A percentile compares a stretch with the other conserved stretches of the same genome.
phyloP scores from a whole-genome alignment of 2,888 invertebrate genomes.

The Brenthis hecate region DNA sequence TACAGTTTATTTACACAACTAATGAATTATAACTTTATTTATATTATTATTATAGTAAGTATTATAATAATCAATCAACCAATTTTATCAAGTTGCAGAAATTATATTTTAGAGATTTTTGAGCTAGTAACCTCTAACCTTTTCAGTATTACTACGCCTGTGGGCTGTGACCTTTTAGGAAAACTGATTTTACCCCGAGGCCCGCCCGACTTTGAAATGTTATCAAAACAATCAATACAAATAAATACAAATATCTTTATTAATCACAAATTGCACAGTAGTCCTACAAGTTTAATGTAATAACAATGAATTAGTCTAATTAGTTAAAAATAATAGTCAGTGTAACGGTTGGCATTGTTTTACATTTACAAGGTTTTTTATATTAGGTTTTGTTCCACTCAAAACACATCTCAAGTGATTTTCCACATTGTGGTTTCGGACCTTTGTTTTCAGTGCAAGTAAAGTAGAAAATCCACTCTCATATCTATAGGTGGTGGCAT shows the following conservation, averaged over 20 bases:
- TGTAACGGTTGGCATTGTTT: conserved; percentile 36
- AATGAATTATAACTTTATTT: too few relatives aligned
- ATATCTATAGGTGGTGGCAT: conserved; percentile 41
- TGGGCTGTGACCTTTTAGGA: not conserved
- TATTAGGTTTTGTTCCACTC: conserved; percentile 25
- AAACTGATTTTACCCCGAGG: conserved; percentile 7
- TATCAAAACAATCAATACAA: conserved; percentile 7
- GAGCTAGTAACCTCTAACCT: too few relatives aligned
- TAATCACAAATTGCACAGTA: conserved; percentile 3
- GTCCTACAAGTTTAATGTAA: not conserved
- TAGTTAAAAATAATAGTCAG: conserved; percentile 7
- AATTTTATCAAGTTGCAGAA: too few relatives aligned
- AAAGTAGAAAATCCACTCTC: conserved; percentile 38
- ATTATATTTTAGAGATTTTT: too few relatives aligned
- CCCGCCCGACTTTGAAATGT: not conserved
- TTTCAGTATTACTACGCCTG: conserved; percentile 5
- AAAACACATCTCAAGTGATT: conserved; percentile 19
- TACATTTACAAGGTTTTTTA: conserved; percentile 31
- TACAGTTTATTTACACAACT: too few relatives aligned
- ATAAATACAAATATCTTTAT: conserved; percentile 15
- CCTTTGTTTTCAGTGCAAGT: conserved; percentile 35
- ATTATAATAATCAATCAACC: too few relatives aligned
- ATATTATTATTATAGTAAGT: too few relatives aligned
- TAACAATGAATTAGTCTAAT: conserved; percentile 10
- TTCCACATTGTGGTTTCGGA: conserved; percentile 33